These are phyloP conservation scores for Argya squamiceps DNA, from an alignment of 2,797 vertebrate genomes.

Conservation along the genomic window DNA sequence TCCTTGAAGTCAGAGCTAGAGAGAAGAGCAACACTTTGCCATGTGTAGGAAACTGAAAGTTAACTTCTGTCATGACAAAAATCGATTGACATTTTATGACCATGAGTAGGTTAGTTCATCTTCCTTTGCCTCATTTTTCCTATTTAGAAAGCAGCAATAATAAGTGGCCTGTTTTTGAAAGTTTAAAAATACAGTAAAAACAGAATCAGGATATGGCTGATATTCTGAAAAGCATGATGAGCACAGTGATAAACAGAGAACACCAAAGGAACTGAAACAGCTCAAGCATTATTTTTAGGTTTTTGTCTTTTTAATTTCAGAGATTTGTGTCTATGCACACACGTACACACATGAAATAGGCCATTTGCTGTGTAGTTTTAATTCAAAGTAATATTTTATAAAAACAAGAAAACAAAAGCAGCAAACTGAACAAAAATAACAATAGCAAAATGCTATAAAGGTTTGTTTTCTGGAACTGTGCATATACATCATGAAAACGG, in stretches of 20 bases:
- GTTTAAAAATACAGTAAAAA: background rate
- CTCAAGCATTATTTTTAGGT: background rate
- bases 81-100: background rate
- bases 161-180: background rate
- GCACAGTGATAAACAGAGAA: background rate
- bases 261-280: background rate
- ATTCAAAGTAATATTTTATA: background rate
- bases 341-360: background rate
- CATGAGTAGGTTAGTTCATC: background rate
- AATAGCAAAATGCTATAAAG: background rate
- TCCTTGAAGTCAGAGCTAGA: background rate
- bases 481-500: background rate
- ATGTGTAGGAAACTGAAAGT: background rate
- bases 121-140: background rate
- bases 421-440: background rate
- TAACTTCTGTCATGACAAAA: background rate
- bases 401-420: background rate
- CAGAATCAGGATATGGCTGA: rapidly evolving
- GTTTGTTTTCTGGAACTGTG: background rate
- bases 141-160: background rate
- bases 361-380: background rate
- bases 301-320: background rate
- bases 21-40: background rate
- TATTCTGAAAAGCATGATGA: background rate
- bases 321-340: background rate